These are phyloP conservation scores for Chroicocephalus ridibundus DNA, from an alignment of 2,113 vertebrate genomes.

Conservation along the genomic window DNA sequence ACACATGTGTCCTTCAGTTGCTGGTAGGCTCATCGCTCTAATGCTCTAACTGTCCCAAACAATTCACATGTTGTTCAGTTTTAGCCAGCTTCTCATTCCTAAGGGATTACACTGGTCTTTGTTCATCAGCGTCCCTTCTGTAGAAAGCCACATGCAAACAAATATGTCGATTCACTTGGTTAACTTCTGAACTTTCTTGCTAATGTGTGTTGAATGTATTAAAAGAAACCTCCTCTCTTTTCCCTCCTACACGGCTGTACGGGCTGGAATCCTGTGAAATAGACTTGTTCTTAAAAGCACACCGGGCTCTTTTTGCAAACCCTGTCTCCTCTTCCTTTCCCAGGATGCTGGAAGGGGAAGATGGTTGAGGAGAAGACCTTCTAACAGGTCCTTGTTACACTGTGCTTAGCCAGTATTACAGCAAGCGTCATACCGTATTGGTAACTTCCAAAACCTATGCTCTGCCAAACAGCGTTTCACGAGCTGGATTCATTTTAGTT, in stretches of 20 bases:
- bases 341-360: neutral
- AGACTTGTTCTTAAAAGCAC: neutral
- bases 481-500: neutral
- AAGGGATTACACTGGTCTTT: neutral
- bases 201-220: neutral
- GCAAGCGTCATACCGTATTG: rapidly evolving
- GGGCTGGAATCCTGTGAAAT: neutral
- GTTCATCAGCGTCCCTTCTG: neutral
- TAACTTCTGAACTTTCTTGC: slow-evolving; percentile 21
- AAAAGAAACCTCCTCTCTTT: neutral
- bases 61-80: neutral
- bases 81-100: slow-evolving; percentile 25
- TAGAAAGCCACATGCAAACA: neutral
- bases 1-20: rapidly evolving
- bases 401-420: neutral
- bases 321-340: neutral
- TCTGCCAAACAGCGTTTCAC: neutral
- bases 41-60: neutral
- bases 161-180: neutral
- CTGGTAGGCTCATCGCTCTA: neutral
- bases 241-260: neutral
- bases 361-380: neutral
- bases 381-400: neutral
- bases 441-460: neutral
- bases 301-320: neutral